phyloP scores from a whole-genome alignment of 2,888 invertebrate species.

The Ennomos erosarius region DNA sequence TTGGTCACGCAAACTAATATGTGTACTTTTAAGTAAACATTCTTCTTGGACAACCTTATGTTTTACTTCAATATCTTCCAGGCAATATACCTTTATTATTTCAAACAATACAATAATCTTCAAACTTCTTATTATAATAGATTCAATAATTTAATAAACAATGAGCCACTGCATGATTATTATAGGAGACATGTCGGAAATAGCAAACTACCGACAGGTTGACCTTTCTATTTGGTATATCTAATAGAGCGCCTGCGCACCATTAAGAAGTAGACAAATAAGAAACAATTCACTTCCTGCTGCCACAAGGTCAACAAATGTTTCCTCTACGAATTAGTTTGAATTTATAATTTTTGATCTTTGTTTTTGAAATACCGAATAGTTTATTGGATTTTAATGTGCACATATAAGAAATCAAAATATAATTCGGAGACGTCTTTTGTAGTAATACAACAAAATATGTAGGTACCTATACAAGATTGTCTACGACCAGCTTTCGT shows the following conservation, averaged over 20 bases:
- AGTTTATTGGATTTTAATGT: neutral
- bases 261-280: slow-evolving; percentile 51
- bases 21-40: no score
- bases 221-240: slow-evolving; percentile 63
- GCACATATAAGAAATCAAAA: neutral
- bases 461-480: no score
- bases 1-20: no score
- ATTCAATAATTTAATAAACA: no score
- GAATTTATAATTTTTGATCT: slow-evolving; percentile 41
- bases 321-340: slow-evolving; percentile 58
- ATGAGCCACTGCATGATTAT: neutral
- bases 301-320: slow-evolving; percentile 53
- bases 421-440: no score
- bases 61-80: no score
- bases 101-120: neutral
- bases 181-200: slow-evolving; percentile 54
- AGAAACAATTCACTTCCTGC: slow-evolving; percentile 58
- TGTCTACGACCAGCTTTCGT: no score
- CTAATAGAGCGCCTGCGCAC: slow-evolving; percentile 42
- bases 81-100: no score
- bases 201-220: slow-evolving; percentile 47
- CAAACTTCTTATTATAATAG: neutral
- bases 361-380: slow-evolving; percentile 13
- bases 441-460: no score
- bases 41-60: no score